Evolutionary conservation across 2,113 vertebrate genomes (phyloP).

Genomic region (Pteronura brasiliensis): DNA sequence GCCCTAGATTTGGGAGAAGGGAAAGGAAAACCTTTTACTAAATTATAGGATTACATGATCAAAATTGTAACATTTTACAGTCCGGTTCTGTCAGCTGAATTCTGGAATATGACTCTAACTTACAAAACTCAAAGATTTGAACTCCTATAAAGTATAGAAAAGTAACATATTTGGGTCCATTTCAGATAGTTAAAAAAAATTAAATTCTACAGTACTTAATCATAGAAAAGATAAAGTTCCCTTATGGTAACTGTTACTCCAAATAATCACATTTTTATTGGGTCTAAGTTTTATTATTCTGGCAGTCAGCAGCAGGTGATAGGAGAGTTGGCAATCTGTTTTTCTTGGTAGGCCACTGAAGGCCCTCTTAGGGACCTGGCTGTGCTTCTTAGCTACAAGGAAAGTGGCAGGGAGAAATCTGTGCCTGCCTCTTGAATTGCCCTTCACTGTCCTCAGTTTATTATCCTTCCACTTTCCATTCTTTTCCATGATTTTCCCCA

Average conservation of each 20-base stretch:
- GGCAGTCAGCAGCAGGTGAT: neutral
- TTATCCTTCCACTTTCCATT: neutral
- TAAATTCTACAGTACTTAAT: neutral
- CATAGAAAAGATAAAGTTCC: neutral
- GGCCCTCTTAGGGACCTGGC: no score
- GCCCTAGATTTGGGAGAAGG: slow-evolving; percentile 84
- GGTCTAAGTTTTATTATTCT: neutral
- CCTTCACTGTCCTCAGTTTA: neutral
- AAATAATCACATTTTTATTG: neutral
- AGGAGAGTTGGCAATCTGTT: neutral
- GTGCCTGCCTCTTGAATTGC: neutral
- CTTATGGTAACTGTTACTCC: neutral
- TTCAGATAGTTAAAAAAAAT: neutral
- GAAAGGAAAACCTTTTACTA: slow-evolving; percentile 44
- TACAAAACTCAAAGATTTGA: neutral
- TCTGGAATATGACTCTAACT: neutral
- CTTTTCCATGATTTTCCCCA: neutral
- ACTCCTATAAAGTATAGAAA: neutral
- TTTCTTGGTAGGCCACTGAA: neutral
- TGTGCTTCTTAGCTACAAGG: neutral
- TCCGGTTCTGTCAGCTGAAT: neutral
- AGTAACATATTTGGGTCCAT: neutral
- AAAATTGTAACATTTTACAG: neutral
- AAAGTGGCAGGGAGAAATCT: neutral
- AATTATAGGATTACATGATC: neutral